Evolutionary conservation across 92 coral and sea anemone genomes (phyloP).

Genomic region (Phymanthus crucifer): DNA sequence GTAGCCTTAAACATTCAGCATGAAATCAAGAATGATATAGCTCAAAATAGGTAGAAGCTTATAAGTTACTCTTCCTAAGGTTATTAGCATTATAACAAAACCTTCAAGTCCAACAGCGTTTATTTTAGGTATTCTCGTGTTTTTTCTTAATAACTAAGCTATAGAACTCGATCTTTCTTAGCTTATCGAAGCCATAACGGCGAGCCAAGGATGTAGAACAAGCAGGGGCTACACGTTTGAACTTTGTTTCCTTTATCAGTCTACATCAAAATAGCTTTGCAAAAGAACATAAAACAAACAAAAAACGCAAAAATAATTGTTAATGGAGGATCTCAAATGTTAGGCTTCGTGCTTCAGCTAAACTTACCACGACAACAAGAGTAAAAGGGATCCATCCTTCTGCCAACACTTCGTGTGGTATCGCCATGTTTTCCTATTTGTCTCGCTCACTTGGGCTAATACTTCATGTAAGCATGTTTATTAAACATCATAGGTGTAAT

Average conservation of each 20-base stretch:
- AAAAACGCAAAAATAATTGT: background rate
- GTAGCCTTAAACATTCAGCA: too few species aligned
- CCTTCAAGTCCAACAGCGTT: background rate
- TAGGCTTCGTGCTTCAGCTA: background rate
- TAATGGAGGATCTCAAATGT: background rate
- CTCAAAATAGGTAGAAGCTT: too few species aligned
- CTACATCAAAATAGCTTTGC: background rate
- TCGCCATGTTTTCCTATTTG: constrained; percentile 52
- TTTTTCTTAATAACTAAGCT: background rate
- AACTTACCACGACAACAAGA: constrained; percentile 91
- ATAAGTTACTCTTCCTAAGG: too few species aligned
- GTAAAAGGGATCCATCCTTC: constrained; percentile 99
- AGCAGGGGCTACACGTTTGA: too few species aligned
- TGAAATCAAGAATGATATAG: too few species aligned
- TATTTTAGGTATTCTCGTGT: background rate
- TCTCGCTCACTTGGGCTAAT: background rate
- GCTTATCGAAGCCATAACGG: too few species aligned
- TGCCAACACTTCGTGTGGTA: constrained; percentile 85
- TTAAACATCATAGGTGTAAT: background rate
- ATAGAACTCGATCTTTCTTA: too few species aligned
- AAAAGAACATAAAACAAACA: background rate
- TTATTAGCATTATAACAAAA: background rate
- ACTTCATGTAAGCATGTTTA: background rate
- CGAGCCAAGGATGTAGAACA: too few species aligned
- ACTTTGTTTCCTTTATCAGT: too few species aligned